phyloP scores from a whole-genome alignment of 2,888 invertebrate genomes.

The Hypercompe scribonia region DNA sequence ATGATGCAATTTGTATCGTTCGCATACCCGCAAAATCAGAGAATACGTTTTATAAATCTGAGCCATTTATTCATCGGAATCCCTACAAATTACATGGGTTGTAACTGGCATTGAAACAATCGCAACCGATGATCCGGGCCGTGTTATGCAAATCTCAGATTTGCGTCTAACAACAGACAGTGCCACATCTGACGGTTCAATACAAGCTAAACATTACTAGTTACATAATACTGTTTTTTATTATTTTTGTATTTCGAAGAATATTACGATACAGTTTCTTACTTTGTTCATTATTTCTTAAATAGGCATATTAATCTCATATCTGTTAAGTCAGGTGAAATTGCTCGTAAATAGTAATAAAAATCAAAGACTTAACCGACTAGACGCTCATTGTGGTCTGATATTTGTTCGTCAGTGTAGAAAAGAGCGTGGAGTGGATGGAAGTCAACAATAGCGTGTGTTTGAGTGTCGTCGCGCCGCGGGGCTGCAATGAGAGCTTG shows the following conservation, averaged over 20 bases:
- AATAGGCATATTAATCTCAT: no score
- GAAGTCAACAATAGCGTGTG: conserved; percentile 64
- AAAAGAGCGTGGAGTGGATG: conserved; percentile 37
- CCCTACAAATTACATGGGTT: conserved; percentile 80
- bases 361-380: conserved; percentile 22
- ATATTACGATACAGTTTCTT: conserved; percentile 17
- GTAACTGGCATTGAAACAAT: conserved; percentile 81
- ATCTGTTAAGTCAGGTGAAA: no score
- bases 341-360: conserved; percentile 28
- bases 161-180: conserved; percentile 76
- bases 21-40: conserved; percentile 25
- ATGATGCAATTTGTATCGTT: conserved; percentile 26
- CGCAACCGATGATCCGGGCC: conserved; percentile 78
- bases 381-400: conserved; percentile 33
- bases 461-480: conserved; percentile 60
- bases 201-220: conserved; percentile 57
- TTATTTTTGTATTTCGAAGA: conserved; percentile 32
- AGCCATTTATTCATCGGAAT: conserved; percentile 76
- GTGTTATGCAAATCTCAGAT: conserved; percentile 83
- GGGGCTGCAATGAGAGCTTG: conserved; percentile 67
- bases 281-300: background rate
- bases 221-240: conserved; percentile 62
- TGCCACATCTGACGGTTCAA: conserved; percentile 66
- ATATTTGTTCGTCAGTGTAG: conserved; percentile 34
- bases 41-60: conserved; percentile 64